Evolutionary conservation across 1,140 invertebrate species (phyloP).

Genomic region (Hylaeus volcanicus): DNA sequence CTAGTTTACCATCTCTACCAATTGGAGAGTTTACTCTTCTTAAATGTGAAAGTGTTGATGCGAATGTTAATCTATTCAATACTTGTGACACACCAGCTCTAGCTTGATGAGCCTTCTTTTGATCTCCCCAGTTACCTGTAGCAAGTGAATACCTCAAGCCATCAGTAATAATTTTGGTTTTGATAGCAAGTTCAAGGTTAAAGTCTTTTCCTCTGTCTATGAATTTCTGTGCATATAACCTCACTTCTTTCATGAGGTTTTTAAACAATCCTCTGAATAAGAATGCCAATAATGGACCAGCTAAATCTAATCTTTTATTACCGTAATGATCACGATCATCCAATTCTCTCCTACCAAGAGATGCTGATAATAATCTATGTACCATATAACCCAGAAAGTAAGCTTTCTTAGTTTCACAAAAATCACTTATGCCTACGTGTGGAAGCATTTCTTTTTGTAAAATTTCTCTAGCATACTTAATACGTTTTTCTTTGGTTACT

Average conservation of each 20-base stretch:
- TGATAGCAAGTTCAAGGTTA: constrained; percentile 97
- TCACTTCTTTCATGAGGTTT: constrained; percentile 96
- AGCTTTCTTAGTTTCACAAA: constrained; percentile 99
- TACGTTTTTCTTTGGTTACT: constrained; percentile 98
- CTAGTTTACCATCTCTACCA: constrained; percentile 98
- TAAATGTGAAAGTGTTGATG: constrained; percentile 98
- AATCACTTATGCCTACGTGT: constrained; percentile 98
- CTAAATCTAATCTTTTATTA: constrained; percentile 98
- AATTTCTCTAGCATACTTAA: constrained; percentile 99
- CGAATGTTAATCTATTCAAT: constrained; percentile 97
- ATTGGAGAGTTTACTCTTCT: constrained; percentile 98
- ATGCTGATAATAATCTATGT: constrained; percentile 94
- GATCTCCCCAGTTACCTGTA: constrained; percentile 99
- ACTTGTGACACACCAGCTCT: constrained; percentile 96
- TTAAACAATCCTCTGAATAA: constrained; percentile 96
- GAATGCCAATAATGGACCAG: constrained; percentile 97
- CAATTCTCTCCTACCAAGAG: constrained; percentile 96
- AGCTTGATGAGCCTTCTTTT: constrained; percentile 99
- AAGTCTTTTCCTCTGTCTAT: constrained; percentile 99
- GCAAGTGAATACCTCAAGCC: constrained; percentile 98
- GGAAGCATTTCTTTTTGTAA: constrained; percentile 99
- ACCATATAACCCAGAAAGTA: constrained; percentile 99
- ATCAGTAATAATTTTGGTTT: constrained; percentile 98
- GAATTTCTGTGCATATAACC: constrained; percentile 99
- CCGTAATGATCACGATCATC: constrained; percentile 99